Percentiles rank a stretch among this genome's conserved stretches.
phyloP scores from a whole-genome alignment of 2,797 vertebrate species.

The Ptychadena robeensis region DNA sequence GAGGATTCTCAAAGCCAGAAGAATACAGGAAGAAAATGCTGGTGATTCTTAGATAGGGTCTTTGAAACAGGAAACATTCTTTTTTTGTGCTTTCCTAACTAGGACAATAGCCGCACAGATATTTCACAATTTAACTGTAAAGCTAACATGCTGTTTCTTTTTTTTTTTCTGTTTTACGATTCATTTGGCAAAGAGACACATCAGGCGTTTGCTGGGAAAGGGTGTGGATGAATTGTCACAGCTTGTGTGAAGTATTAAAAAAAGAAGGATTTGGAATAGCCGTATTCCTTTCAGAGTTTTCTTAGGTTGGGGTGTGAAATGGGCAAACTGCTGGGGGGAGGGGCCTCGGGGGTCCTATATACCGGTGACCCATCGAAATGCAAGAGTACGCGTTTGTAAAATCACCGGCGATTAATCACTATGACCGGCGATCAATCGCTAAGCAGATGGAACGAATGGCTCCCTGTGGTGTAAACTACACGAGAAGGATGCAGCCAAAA shows the following conservation, averaged over 20 bases:
- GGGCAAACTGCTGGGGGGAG: background rate
- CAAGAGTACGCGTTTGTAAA: background rate
- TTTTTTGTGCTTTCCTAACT: conserved; percentile 48
- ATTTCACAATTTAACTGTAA: conserved; percentile 58
- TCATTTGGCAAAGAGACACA: conserved; percentile 41
- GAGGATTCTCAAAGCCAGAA: conserved; percentile 12
- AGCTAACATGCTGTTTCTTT: conserved; percentile 7
- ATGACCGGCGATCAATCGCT: no score
- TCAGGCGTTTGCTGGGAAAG: conserved; percentile 34
- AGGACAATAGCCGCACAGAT: conserved; percentile 48
- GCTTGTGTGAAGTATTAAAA: conserved; percentile 4
- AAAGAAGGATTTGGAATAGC: conserved; percentile 12
- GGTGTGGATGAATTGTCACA: conserved; percentile 28
- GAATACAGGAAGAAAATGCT: conserved; percentile 3
- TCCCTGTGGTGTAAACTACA: no score
- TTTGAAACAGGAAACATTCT: conserved; percentile 48
- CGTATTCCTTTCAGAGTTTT: background rate
- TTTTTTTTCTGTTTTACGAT: conserved; percentile 24
- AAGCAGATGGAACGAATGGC: no score
- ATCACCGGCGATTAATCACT: background rate
- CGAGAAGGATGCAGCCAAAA: no score
- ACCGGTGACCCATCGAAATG: background rate
- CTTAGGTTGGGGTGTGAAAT: background rate
- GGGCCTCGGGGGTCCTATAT: background rate
- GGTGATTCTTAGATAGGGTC: conserved; percentile 15